Percentiles rank a stretch among this genome's conserved stretches.
Conservation (phyloP, 2,113 vertebrate species). For the Jaculus jaculus region DNA sequence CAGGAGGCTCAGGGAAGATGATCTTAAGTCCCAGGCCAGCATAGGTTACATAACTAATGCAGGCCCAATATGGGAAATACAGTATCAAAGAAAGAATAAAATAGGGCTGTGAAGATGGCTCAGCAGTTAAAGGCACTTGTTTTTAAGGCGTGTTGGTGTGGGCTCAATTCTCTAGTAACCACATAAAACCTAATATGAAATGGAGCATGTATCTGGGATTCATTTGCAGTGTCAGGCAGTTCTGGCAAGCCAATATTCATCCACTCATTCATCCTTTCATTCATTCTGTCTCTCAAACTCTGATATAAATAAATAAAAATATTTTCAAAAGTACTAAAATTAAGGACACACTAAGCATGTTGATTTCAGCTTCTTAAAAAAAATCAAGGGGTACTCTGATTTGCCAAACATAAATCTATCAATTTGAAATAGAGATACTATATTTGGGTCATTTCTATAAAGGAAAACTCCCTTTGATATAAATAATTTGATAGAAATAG, state of each 20-base stretch:
- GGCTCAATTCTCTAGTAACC: too few relatives aligned
- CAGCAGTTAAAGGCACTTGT: too few relatives aligned
- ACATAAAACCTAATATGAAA: too few relatives aligned
- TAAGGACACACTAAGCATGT: neutral
- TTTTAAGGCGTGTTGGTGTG: too few relatives aligned
- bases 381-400: neutral
- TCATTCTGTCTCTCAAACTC: too few relatives aligned
- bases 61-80: neutral
- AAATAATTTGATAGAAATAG: conserved; percentile 58
- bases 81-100: neutral
- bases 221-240: too few relatives aligned
- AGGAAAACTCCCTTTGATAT: neutral
- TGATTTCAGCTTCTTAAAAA: conserved; percentile 2
- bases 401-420: neutral
- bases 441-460: conserved; percentile 58
- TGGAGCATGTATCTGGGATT: too few relatives aligned
- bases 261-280: too few relatives aligned
- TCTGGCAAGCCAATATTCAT: too few relatives aligned
- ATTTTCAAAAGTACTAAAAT: neutral
- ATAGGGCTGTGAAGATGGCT: neutral
- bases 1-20: neutral
- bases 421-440: conserved; percentile 1
- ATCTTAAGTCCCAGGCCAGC: neutral
- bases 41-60: neutral
- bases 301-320: neutral